These are phyloP conservation scores for Strix aluco DNA, from an alignment of 2,113 vertebrate species.

Conservation along the genomic window DNA sequence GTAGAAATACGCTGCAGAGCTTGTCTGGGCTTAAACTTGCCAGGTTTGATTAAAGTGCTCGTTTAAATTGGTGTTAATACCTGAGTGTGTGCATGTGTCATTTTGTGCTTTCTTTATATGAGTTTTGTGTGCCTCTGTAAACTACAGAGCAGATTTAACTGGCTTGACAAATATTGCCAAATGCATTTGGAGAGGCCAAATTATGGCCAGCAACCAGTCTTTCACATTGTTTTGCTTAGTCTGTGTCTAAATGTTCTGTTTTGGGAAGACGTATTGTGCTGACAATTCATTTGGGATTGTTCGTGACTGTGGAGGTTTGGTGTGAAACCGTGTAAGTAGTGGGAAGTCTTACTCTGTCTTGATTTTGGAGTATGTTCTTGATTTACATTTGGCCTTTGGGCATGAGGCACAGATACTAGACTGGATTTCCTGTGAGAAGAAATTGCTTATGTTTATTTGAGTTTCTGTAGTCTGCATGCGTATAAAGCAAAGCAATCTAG, in stretches of 20 bases:
- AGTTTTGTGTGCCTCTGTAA: neutral
- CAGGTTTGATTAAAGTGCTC: neutral
- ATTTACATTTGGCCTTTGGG: neutral
- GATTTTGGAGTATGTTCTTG: neutral
- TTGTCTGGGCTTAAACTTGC: slow-evolving; percentile 7
- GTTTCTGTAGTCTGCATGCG: neutral
- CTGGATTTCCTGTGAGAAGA: neutral
- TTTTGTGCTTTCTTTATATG: neutral
- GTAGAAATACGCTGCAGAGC: neutral
- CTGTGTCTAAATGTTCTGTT: neutral
- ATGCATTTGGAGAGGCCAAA: neutral
- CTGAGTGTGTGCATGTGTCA: neutral
- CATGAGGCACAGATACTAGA: neutral
- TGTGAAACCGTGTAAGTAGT: neutral
- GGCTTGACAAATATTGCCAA: neutral
- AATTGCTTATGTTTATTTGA: neutral
- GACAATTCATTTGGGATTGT: neutral
- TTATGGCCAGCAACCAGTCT: neutral
- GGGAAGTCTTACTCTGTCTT: neutral
- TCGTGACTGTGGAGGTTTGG: neutral
- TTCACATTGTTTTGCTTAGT: neutral
- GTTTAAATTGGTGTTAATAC: neutral
- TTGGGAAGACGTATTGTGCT: neutral
- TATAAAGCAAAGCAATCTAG: neutral
- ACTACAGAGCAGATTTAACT: neutral